These are phyloP conservation scores for Baronia brevicornis DNA, from an alignment of 2,888 invertebrate species.

Conservation along the genomic window DNA sequence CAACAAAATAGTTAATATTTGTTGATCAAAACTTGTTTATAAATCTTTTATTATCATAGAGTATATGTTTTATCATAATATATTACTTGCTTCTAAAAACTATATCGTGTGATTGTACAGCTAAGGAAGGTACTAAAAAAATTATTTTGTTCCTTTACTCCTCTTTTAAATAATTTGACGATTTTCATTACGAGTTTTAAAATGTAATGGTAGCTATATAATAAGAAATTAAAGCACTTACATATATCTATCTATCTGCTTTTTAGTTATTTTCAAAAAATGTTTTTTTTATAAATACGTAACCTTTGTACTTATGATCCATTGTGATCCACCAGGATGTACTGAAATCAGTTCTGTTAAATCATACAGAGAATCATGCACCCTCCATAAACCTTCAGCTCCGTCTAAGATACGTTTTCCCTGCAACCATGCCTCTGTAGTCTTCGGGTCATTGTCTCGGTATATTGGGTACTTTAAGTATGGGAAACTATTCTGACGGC, in stretches of 20 bases:
- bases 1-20: too few species aligned
- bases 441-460: constrained; percentile 55
- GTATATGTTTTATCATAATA: too few species aligned
- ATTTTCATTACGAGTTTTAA: too few species aligned
- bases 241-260: too few species aligned
- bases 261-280: not conserved
- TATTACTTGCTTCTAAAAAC: too few species aligned
- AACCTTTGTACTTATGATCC: constrained; percentile 82
- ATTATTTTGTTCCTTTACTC: too few species aligned
- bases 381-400: constrained; percentile 86
- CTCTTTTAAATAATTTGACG: too few species aligned
- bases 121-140: too few species aligned
- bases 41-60: too few species aligned
- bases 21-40: too few species aligned
- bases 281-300: constrained; percentile 2
- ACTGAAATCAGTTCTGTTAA: constrained; percentile 83
- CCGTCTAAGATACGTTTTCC: constrained; percentile 81
- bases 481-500: constrained; percentile 59
- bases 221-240: not conserved
- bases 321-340: constrained; percentile 92
- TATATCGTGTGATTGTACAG: too few species aligned
- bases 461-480: constrained; percentile 64
- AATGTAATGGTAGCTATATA: too few species aligned
- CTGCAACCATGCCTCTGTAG: constrained; percentile 75
- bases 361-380: constrained; percentile 88